phyloP scores from a whole-genome alignment of 2,888 invertebrate species.

The Abscondita cerata region DNA sequence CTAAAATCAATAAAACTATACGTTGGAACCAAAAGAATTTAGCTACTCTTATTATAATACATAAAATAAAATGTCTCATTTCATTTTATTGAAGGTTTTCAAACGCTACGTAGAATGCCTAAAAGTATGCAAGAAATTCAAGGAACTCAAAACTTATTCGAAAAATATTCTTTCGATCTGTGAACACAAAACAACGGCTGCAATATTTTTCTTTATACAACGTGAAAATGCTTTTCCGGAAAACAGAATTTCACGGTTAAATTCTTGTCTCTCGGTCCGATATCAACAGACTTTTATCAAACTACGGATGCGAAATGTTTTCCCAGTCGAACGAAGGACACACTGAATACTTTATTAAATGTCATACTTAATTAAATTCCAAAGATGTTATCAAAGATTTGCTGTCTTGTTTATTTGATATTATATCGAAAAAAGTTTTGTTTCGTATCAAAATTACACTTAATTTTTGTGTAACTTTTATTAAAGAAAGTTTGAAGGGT shows the following conservation, averaged over 20 bases:
- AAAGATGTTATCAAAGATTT: slow-evolving; percentile 37
- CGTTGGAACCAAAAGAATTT: too few relatives aligned
- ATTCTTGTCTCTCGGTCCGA: slow-evolving; percentile 35
- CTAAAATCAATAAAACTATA: too few relatives aligned
- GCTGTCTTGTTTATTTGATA: slow-evolving; percentile 26
- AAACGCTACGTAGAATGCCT: slow-evolving; percentile 20
- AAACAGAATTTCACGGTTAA: slow-evolving; percentile 36
- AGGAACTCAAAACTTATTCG: slow-evolving; percentile 27
- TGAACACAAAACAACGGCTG: slow-evolving; percentile 31
- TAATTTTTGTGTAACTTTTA: neutral
- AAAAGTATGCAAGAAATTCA: slow-evolving; percentile 30
- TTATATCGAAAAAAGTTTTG: slow-evolving; percentile 21
- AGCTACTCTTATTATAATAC: too few relatives aligned
- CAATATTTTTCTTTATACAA: slow-evolving; percentile 32
- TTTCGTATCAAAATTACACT: neutral
- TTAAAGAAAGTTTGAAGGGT: neutral
- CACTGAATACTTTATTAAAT: slow-evolving; percentile 43
- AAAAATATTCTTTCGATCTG: slow-evolving; percentile 34
- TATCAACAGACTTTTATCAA: slow-evolving; percentile 32
- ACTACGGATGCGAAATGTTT: slow-evolving; percentile 38
- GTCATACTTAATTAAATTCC: slow-evolving; percentile 44
- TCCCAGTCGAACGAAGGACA: slow-evolving; percentile 38
- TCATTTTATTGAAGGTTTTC: slow-evolving; percentile 23
- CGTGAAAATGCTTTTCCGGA: slow-evolving; percentile 34
- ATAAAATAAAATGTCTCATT: slow-evolving; percentile 18